Evolutionary conservation across 2,888 invertebrate species (phyloP), one percentile per base, ranked within the genome.

Genomic region (Perizoma affinitatum): DNA sequence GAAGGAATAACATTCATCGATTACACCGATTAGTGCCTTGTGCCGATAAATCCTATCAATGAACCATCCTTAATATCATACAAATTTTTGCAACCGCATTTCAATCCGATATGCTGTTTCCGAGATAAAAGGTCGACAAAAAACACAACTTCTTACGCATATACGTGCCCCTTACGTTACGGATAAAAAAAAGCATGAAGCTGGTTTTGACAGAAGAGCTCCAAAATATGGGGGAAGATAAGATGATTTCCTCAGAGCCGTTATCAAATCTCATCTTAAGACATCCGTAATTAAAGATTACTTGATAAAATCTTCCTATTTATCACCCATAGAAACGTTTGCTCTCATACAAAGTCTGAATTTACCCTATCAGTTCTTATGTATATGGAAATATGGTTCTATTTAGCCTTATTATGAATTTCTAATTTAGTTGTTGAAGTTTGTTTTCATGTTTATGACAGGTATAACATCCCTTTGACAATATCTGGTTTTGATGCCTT

Each of bases 401-500:
- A 68, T 73, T 63, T 77, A 6, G 54, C 38, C 5, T 34, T 54
- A 58, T n/a, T n/a, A 40, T 35, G 54, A 11, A n/a, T 22, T 22
- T 22, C 22, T 22, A 22, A 22, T 22, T 22, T 22, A 22, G 22
- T 22, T 33, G 10, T 22, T 43, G 6, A 61, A 71, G 55, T 65
- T 71, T 66, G 74, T 66, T 57, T 47, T 68, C 49, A 40, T 80
- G 78, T 74, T 73, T 72, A 77, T 78, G 82, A 82, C 86, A 86
- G 86, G 82, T 83, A 78, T 73, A 76, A 78, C 74, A 75, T 73
- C 76, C 74, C 78, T 80, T 73, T 76, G 77, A 79, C 80, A 79
- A 76, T 80, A 76, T 78, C 83, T 83, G 85, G 77, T 79, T 82
- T 80, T 85, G 87, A 87, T 86, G 81, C 75, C 82, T 78, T 76